phyloP scores from a whole-genome alignment of 2,888 invertebrate species.

The Cistogaster globosa region DNA sequence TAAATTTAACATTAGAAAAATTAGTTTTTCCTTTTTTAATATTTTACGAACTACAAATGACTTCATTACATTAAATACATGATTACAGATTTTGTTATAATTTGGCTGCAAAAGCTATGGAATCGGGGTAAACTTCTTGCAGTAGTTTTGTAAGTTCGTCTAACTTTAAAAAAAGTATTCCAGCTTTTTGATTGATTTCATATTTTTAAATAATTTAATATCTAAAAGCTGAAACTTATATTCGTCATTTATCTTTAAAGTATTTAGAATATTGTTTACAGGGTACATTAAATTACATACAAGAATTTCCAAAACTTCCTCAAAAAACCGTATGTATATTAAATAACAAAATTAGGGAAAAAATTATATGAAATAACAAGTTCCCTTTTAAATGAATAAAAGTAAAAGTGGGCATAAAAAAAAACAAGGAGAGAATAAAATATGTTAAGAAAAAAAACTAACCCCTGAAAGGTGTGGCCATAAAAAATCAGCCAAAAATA shows the following conservation, averaged over 20 bases:
- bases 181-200: no score
- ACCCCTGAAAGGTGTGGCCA: slow-evolving; percentile 82
- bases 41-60: no score
- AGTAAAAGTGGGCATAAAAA: slow-evolving; percentile 75
- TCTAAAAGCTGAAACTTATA: not conserved
- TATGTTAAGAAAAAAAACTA: slow-evolving; percentile 72
- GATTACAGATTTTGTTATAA: no score
- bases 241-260: not conserved
- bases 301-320: slow-evolving; percentile 28
- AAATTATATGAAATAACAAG: slow-evolving; percentile 50
- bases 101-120: no score
- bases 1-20: no score
- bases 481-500: slow-evolving; percentile 54
- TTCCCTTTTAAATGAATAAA: slow-evolving; percentile 76
- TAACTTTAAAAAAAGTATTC: no score
- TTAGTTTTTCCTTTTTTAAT: no score
- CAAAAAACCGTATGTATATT: slow-evolving; percentile 39
- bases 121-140: no score
- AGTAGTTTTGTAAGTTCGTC: no score
- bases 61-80: no score
- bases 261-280: not conserved
- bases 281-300: slow-evolving; percentile 7
- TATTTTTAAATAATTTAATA: not conserved
- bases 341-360: slow-evolving; percentile 62
- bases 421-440: slow-evolving; percentile 17